Conservation (phyloP, 2,888 invertebrate genomes). For the Mythimna albipuncta region DNA sequence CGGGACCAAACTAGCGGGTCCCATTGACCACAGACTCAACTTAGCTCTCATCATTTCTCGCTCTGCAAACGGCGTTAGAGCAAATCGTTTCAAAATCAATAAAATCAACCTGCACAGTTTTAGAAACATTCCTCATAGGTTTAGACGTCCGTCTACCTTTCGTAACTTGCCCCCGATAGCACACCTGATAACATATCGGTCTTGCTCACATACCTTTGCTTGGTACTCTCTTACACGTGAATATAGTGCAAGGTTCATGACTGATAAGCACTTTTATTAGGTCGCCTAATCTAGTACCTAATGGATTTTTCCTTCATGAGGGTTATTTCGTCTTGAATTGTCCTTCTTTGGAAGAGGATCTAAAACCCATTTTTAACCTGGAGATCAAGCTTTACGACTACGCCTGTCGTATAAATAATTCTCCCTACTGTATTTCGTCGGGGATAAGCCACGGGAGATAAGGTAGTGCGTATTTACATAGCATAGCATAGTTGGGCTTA, state of each 20-base stretch:
- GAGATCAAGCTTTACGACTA: no score
- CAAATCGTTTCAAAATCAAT: neutral
- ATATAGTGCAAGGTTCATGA: slow-evolving; percentile 27
- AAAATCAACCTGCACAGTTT: neutral
- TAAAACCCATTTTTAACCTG: neutral
- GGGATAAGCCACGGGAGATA: no score
- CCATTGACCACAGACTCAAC: no score
- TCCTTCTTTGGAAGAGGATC: neutral
- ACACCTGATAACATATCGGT: slow-evolving; percentile 57
- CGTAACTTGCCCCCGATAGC: slow-evolving; percentile 49
- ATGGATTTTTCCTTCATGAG: neutral
- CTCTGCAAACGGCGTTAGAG: neutral
- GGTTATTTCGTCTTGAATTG: no score
- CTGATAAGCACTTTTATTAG: slow-evolving; percentile 40
- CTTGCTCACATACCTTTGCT: slow-evolving; percentile 7
- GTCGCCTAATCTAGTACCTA: neutral
- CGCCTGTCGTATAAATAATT: no score
- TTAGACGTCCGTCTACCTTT: slow-evolving; percentile 11
- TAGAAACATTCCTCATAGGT: slow-evolving; percentile 13
- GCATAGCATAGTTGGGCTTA: no score
- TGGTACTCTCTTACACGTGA: slow-evolving; percentile 21
- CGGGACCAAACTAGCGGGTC: no score
- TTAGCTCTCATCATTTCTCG: no score
- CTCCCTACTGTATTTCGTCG: no score
- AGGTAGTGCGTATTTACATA: no score